phyloP scores from a whole-genome alignment of 2,888 invertebrate genomes.

The Aspidiotus destructor region DNA sequence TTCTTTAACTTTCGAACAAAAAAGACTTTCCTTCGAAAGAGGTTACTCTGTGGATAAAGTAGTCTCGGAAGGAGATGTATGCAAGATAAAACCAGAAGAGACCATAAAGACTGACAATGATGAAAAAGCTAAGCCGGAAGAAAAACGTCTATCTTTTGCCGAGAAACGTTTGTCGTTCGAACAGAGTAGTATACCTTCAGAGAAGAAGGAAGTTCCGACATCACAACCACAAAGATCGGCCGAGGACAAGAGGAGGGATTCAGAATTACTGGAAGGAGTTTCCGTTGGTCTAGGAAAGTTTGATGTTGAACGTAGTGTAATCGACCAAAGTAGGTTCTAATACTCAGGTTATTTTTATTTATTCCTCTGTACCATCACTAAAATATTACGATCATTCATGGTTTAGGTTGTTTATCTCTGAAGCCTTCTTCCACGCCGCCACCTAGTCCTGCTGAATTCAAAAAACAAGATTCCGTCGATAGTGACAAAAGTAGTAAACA shows the following conservation, averaged over 20 bases:
- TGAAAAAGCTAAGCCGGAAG: constrained; percentile 26
- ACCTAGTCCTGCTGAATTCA: constrained; percentile 59
- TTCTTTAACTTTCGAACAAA: constrained; percentile 38
- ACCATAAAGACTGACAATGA: not conserved
- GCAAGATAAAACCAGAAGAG: not conserved
- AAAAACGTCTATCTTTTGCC: constrained; percentile 28
- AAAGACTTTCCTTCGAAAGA: constrained; percentile 39
- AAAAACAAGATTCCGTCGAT: constrained; percentile 30
- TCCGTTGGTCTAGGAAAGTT: constrained; percentile 41
- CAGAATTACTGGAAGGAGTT: constrained; percentile 45
- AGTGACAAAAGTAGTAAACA: constrained; percentile 22
- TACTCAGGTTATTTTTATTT: not conserved
- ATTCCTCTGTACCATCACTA: constrained; percentile 7
- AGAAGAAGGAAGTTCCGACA: not conserved
- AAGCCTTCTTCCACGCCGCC: constrained; percentile 55
- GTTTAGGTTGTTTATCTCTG: constrained; percentile 52
- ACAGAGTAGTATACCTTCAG: constrained; percentile 10
- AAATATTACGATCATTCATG: constrained; percentile 27
- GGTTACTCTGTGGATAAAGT: constrained; percentile 35
- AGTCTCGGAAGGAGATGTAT: constrained; percentile 25
- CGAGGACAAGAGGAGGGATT: constrained; percentile 40
- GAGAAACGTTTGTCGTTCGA: constrained; percentile 35
- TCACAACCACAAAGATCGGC: not conserved
- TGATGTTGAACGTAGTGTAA: constrained; percentile 28
- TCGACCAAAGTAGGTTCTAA: constrained; percentile 30